These are phyloP conservation scores for Ganaspis sp. DNA, from an alignment of 1,140 invertebrate species.

Conservation along the genomic window DNA sequence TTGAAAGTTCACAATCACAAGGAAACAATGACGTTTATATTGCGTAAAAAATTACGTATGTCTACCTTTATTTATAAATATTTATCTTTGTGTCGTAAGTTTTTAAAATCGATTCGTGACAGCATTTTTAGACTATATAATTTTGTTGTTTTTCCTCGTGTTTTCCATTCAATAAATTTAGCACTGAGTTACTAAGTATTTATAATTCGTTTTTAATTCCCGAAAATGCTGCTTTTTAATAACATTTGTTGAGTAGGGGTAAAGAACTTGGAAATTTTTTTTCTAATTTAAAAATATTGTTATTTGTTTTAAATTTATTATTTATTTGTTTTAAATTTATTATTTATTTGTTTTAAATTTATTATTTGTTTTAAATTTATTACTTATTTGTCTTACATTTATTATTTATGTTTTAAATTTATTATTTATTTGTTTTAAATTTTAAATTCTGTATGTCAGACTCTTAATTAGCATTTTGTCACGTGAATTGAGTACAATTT, in stretches of 20 bases:
- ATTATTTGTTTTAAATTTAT: too few species aligned
- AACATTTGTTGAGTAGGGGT: background rate
- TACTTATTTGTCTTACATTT: too few species aligned
- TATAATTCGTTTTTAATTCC: background rate
- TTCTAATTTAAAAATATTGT: constrained; percentile 10
- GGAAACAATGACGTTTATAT: background rate
- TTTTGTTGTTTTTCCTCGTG: background rate
- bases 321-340: too few species aligned
- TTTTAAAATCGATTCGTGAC: background rate
- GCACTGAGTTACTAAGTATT: background rate
- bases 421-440: too few species aligned
- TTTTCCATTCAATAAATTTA: background rate
- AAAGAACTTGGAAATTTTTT: background rate
- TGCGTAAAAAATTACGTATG: constrained; percentile 13
- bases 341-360: too few species aligned
- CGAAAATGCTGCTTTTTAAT: background rate
- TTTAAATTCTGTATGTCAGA: too few species aligned
- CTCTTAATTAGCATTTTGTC: too few species aligned
- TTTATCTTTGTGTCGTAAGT: constrained; percentile 12
- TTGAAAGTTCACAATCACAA: constrained; percentile 2
- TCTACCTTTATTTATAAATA: constrained; percentile 14
- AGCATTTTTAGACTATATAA: background rate
- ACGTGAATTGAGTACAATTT: too few species aligned
- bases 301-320: constrained; percentile 17
- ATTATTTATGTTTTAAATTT: too few species aligned